These are phyloP conservation scores for Pinctada fucata DNA, from an alignment of 2,888 invertebrate genomes.

Conservation along the genomic window DNA sequence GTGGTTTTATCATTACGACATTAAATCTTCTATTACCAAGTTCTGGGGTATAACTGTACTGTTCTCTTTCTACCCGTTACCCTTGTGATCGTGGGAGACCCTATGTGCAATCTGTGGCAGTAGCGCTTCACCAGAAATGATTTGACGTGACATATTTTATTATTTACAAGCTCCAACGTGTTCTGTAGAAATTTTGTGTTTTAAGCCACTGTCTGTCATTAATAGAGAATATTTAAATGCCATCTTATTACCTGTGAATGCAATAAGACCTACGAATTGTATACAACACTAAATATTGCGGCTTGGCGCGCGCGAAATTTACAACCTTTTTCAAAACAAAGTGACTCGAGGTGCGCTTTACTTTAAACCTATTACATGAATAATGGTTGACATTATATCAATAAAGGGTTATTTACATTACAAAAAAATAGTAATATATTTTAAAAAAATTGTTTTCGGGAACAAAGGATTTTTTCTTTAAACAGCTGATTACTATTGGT, in stretches of 20 bases:
- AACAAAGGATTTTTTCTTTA: neutral
- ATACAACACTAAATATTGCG: neutral
- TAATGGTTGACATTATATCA: neutral
- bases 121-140: neutral
- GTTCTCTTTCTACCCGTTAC: too few relatives aligned
- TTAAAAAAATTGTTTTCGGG: neutral
- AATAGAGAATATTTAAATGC: neutral
- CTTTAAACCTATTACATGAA: neutral
- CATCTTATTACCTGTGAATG: neutral
- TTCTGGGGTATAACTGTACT: too few relatives aligned
- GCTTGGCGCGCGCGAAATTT: neutral
- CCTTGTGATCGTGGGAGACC: too few relatives aligned
- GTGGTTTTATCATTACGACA: too few relatives aligned
- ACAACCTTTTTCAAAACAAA: neutral
- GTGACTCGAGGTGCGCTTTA: neutral
- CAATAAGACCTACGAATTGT: neutral
- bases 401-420: too few relatives aligned
- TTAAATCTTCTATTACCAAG: too few relatives aligned
- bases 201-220: neutral
- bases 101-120: too few relatives aligned
- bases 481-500: neutral
- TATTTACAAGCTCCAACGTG: neutral
- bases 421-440: neutral
- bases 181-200: neutral
- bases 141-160: neutral